phyloP scores from a whole-genome alignment of 2,888 invertebrate species.

The Unio delphinus region DNA sequence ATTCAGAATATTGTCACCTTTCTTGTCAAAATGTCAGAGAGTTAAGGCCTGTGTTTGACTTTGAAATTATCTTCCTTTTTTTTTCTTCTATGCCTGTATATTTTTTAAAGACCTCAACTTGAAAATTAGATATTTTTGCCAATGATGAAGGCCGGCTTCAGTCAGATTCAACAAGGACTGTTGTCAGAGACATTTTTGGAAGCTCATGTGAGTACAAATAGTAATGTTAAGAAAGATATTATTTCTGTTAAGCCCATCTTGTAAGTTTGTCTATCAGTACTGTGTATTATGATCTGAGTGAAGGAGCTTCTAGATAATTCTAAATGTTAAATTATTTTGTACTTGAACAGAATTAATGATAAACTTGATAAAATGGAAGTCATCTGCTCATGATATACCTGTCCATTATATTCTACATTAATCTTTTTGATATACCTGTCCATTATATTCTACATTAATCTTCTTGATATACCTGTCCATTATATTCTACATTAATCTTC shows the following conservation, averaged over 20 bases:
- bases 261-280: background rate
- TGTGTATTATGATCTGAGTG: background rate
- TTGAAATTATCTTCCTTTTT: background rate
- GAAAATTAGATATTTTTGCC: constrained; percentile 77
- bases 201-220: constrained; percentile 85
- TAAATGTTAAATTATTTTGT: no score
- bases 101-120: constrained; percentile 16
- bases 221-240: background rate
- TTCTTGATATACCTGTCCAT: no score
- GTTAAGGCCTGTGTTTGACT: no score
- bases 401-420: no score
- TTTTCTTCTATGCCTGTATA: background rate
- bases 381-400: no score
- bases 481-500: no score
- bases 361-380: no score
- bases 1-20: no score
- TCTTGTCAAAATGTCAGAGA: no score
- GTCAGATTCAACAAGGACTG: constrained; percentile 87
- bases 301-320: background rate
- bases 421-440: no score
- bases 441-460: no score
- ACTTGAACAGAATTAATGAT: no score
- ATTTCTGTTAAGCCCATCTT: background rate
- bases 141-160: constrained; percentile 83
- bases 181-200: constrained; percentile 96